These are phyloP conservation scores for Apis florea DNA, from an alignment of 1,140 invertebrate genomes.

Conservation along the genomic window DNA sequence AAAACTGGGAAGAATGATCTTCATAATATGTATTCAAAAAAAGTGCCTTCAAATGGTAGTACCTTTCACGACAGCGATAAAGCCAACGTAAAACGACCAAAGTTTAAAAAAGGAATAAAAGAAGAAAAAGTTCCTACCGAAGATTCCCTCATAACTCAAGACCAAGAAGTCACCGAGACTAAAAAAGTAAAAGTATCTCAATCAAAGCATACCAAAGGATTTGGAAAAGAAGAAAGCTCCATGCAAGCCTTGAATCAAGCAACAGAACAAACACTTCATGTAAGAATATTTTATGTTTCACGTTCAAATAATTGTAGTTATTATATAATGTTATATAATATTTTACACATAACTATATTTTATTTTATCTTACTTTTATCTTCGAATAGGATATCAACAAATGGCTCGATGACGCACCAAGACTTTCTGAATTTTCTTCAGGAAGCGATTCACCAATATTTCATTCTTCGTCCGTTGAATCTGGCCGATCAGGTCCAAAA, in stretches of 20 bases:
- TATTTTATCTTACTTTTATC: neutral
- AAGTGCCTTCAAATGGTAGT: slow-evolving; percentile 80
- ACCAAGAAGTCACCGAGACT: slow-evolving; percentile 66
- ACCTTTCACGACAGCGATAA: slow-evolving; percentile 72
- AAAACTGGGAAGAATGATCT: slow-evolving; percentile 68
- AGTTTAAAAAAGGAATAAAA: slow-evolving; percentile 70
- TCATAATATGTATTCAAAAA: slow-evolving; percentile 73
- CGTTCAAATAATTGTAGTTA: slow-evolving; percentile 21
- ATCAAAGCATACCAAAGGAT: slow-evolving; percentile 73
- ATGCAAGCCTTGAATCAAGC: slow-evolving; percentile 89
- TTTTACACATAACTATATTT: neutral
- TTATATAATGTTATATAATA: neutral
- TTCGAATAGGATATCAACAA: slow-evolving; percentile 88
- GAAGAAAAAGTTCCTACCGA: slow-evolving; percentile 63
- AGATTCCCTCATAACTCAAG: slow-evolving; percentile 56
- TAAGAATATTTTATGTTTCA: slow-evolving; percentile 68
- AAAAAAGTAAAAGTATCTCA: slow-evolving; percentile 73
- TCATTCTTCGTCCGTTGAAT: slow-evolving; percentile 67
- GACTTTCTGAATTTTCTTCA: slow-evolving; percentile 86
- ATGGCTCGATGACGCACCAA: slow-evolving; percentile 91
- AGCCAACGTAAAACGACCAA: slow-evolving; percentile 69
- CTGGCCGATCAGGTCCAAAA: slow-evolving; percentile 56
- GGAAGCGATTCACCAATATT: slow-evolving; percentile 85
- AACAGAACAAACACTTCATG: slow-evolving; percentile 90
- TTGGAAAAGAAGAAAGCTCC: slow-evolving; percentile 75